phyloP scores from a whole-genome alignment of 2,888 invertebrate genomes.

The Dolomedes plantarius region DNA sequence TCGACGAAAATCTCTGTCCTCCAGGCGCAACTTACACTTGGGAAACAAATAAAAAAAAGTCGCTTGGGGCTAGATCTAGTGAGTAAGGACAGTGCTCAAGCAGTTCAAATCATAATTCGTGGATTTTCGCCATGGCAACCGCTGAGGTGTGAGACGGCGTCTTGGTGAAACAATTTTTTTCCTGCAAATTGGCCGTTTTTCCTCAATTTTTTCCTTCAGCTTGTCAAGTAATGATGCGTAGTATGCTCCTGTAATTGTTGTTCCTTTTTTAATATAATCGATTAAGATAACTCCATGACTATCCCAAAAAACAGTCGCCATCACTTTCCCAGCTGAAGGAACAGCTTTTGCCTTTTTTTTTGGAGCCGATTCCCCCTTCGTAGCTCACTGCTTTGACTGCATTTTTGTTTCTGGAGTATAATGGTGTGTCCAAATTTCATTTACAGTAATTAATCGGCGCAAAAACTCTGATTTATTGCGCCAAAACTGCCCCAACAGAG shows the following conservation, averaged over 20 bases:
- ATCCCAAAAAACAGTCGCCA: not conserved
- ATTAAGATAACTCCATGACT: not conserved
- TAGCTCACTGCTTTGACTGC: not conserved
- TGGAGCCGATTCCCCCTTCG: not conserved
- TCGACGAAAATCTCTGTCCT: not conserved
- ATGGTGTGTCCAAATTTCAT: not conserved
- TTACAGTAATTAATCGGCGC: not conserved
- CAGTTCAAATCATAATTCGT: not conserved
- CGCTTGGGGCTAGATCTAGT: not conserved
- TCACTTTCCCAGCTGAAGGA: no score
- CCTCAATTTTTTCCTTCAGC: no score
- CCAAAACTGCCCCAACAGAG: not conserved
- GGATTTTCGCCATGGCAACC: not conserved
- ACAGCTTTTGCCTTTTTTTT: no score
- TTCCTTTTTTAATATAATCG: not conserved
- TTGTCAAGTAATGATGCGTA: not conserved
- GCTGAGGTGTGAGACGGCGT: not conserved
- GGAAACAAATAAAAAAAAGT: not conserved
- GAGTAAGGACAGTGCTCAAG: not conserved
- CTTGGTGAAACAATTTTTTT: no score
- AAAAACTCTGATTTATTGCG: not conserved
- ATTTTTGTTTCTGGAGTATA: not conserved
- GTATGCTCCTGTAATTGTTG: not conserved
- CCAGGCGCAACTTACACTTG: constrained; percentile 3
- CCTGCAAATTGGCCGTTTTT: no score